phyloP scores from a whole-genome alignment of 2,888 invertebrate species.

The Allygus modestus region DNA sequence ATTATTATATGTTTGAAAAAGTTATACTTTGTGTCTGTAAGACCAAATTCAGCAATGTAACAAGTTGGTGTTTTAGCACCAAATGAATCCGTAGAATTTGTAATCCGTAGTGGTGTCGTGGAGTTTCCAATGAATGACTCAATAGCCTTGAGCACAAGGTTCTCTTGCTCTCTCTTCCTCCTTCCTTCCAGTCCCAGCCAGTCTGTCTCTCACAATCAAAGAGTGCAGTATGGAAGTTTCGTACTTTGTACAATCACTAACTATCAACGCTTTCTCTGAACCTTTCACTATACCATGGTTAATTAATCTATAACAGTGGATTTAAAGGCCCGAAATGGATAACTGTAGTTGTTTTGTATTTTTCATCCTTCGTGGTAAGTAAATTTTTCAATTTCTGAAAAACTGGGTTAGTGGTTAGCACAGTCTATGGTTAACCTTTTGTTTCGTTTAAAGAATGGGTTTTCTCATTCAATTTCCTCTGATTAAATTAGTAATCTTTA shows the following conservation, averaged over 20 bases:
- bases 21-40: too few relatives aligned
- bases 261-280: constrained; percentile 48
- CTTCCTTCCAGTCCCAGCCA: constrained; percentile 4
- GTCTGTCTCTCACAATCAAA: not conserved
- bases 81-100: not conserved
- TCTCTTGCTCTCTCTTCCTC: constrained; percentile 35
- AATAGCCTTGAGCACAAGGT: constrained; percentile 43
- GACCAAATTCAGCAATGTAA: too few relatives aligned
- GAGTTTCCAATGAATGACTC: constrained; percentile 5
- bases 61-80: not conserved
- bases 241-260: constrained; percentile 26
- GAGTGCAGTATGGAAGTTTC: constrained; percentile 44
- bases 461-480: too few relatives aligned
- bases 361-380: constrained; percentile 27
- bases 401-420: not conserved
- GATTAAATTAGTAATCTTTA: too few relatives aligned
- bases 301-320: not conserved
- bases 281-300: constrained; percentile 47
- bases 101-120: not conserved
- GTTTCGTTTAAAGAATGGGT: too few relatives aligned
- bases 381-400: constrained; percentile 1
- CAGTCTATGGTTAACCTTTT: not conserved
- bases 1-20: too few relatives aligned
- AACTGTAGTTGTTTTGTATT: constrained; percentile 35
- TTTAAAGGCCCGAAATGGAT: constrained; percentile 29